A percentile compares a stretch with the other conserved stretches of the same genome.
phyloP scores from a whole-genome alignment of 2,888 invertebrate species.

The Leptothorax acervorum region DNA sequence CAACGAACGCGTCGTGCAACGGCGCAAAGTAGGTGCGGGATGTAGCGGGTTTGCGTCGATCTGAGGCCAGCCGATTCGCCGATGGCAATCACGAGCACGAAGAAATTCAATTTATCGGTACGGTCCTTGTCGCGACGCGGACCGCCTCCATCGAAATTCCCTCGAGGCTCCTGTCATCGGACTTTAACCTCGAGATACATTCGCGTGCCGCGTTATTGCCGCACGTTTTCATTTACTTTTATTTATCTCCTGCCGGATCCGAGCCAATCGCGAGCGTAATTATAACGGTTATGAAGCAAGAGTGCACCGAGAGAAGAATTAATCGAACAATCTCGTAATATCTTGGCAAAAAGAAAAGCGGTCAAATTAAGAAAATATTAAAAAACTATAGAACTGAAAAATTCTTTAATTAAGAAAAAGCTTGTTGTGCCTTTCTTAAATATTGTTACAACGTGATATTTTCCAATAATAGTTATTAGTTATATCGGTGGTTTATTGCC shows the following conservation, averaged over 20 bases:
- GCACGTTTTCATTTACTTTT: constrained; percentile 45
- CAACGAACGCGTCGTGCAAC: constrained; percentile 48
- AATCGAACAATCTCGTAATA: constrained; percentile 27
- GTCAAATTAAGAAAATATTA: neutral
- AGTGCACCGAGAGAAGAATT: constrained; percentile 27
- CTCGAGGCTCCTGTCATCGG: constrained; percentile 48
- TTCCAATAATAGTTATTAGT: neutral
- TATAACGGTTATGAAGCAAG: constrained; percentile 30
- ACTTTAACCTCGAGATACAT: constrained; percentile 47
- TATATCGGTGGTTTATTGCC: neutral
- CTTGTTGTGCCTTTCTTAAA: neutral
- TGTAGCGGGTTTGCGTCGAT: constrained; percentile 43
- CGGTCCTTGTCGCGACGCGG: constrained; percentile 45
- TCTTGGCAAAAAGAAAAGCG: neutral
- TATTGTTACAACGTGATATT: neutral
- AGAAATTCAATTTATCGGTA: constrained; percentile 56
- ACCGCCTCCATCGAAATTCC: constrained; percentile 50
- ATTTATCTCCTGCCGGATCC: constrained; percentile 26
- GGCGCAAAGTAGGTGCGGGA: constrained; percentile 44
- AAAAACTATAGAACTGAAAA: constrained; percentile 25
- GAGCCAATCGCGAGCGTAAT: constrained; percentile 46
- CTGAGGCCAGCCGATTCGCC: constrained; percentile 43
- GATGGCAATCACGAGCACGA: constrained; percentile 55
- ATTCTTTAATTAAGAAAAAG: constrained; percentile 60
- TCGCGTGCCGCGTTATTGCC: constrained; percentile 52